These are phyloP conservation scores for Drosophila rubida DNA, from an alignment of 2,888 invertebrate species.

Conservation along the genomic window DNA sequence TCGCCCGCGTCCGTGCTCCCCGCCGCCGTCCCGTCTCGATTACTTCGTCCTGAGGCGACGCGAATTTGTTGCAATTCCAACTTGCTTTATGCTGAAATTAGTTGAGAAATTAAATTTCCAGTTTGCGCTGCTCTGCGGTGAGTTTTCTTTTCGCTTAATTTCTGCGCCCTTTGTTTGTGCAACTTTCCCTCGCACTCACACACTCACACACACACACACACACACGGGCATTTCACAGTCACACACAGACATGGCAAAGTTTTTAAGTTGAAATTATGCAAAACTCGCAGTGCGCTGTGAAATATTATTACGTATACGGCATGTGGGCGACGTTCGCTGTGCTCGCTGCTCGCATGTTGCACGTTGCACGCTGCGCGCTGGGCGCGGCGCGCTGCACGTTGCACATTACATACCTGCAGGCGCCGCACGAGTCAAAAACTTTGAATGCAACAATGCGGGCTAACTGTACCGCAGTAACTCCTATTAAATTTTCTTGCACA, in stretches of 20 bases:
- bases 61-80: slow-evolving; percentile 70
- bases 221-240: no score
- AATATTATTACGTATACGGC: slow-evolving; percentile 74
- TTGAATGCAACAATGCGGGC: slow-evolving; percentile 56
- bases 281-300: slow-evolving; percentile 56
- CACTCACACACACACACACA: slow-evolving; percentile 1
- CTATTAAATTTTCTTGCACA: slow-evolving; percentile 65
- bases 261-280: slow-evolving; percentile 77
- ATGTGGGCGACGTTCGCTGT: slow-evolving; percentile 38
- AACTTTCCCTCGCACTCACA: slow-evolving; percentile 14
- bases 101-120: slow-evolving; percentile 66
- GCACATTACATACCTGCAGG: slow-evolving; percentile 61
- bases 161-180: slow-evolving; percentile 50
- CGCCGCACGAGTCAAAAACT: slow-evolving; percentile 52
- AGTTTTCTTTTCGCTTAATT: slow-evolving; percentile 27
- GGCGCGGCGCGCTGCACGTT: slow-evolving; percentile 26
- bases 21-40: neutral
- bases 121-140: slow-evolving; percentile 40
- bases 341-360: slow-evolving; percentile 41
- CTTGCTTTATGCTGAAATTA: slow-evolving; percentile 68
- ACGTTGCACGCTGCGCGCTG: slow-evolving; percentile 20
- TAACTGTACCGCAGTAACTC: slow-evolving; percentile 58
- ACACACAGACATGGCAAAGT: slow-evolving; percentile 40
- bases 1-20: neutral
- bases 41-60: neutral